Conservation (phyloP, 2,113 vertebrate species). For the Diadophis punctatus region DNA sequence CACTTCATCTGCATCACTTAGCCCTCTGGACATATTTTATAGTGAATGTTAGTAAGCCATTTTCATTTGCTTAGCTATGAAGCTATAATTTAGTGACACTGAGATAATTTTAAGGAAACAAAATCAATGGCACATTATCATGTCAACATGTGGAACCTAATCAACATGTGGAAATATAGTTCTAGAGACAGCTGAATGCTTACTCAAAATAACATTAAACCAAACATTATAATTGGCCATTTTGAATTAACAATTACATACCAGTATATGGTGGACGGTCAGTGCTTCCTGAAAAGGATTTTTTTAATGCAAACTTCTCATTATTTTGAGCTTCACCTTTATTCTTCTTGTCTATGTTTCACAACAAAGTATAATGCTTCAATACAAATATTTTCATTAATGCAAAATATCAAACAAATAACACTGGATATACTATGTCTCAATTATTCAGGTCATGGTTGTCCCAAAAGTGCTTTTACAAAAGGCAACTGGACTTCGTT, state of each 20-base stretch:
- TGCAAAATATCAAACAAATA: neutral
- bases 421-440: neutral
- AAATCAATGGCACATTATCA: neutral
- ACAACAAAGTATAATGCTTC: neutral
- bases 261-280: neutral
- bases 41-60: neutral
- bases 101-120: neutral
- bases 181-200: neutral
- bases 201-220: neutral
- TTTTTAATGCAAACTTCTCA: neutral
- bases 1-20: neutral
- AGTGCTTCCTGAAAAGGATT: neutral
- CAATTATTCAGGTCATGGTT: neutral
- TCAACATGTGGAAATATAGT: neutral
- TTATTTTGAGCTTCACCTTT: neutral
- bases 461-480: too few relatives aligned
- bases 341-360: neutral
- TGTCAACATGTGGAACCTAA: neutral
- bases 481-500: too few relatives aligned
- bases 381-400: neutral
- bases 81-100: neutral
- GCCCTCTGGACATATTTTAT: neutral
- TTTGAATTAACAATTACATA: neutral
- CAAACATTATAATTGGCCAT: neutral
- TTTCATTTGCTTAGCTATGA: neutral